A percentile compares a stretch with the other conserved stretches of the same genome.
Evolutionary conservation across 1,140 invertebrate species (phyloP).

Genomic region (Pseudomyrmex concolor): DNA sequence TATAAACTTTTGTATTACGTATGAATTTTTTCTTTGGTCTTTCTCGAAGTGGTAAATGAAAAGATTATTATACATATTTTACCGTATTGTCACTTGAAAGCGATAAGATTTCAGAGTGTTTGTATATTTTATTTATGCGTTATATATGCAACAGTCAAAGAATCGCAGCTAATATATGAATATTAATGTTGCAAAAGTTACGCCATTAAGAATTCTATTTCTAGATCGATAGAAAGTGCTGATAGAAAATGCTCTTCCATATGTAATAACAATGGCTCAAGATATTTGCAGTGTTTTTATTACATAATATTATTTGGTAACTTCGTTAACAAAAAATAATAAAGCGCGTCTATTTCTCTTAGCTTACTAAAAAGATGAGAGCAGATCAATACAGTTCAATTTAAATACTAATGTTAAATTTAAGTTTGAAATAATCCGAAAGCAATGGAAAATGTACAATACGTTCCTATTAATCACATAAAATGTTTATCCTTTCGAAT

Average conservation of each 20-base stretch:
- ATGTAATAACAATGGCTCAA: conserved; percentile 46
- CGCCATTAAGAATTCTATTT: conserved; percentile 56
- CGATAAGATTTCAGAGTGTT: background rate
- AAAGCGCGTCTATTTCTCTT: background rate
- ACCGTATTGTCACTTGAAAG: background rate
- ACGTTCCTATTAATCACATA: background rate
- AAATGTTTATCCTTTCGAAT: background rate
- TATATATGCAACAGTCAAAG: background rate
- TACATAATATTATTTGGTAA: background rate
- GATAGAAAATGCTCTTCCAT: conserved; percentile 27
- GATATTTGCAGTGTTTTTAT: background rate
- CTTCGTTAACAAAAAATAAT: no score
- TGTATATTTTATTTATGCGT: background rate
- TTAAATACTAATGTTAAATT: no score
- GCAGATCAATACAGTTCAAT: no score
- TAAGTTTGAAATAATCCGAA: background rate
- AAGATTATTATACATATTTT: conserved; percentile 1
- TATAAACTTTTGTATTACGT: no score
- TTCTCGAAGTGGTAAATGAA: background rate
- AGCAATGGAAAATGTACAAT: background rate
- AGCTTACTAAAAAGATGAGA: background rate
- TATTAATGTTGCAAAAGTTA: background rate
- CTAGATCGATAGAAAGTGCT: conserved; percentile 32
- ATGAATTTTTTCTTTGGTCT: background rate
- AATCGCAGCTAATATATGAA: background rate